Evolutionary conservation across 2,113 vertebrate genomes (phyloP).

Genomic region (Budorcas taxicolor): DNA sequence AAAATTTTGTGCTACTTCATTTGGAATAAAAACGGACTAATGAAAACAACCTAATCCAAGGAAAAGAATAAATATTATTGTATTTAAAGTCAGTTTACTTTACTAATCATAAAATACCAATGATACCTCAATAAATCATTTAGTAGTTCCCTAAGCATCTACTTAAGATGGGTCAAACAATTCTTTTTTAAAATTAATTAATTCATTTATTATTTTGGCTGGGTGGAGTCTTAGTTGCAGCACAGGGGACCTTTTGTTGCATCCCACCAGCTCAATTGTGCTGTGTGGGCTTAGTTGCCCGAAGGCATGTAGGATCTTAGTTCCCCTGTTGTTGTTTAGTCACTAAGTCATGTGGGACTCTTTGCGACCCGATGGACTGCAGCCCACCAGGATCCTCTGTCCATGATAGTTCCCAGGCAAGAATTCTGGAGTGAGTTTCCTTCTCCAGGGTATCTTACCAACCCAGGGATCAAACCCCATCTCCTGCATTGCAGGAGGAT

Average conservation of each 20-base stretch:
- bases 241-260: not conserved
- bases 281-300: not conserved
- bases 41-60: constrained; percentile 29
- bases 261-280: not conserved
- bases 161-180: not conserved
- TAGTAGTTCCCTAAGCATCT: not conserved
- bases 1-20: not conserved
- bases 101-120: constrained; percentile 20
- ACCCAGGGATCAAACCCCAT: not conserved
- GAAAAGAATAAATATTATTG: not conserved
- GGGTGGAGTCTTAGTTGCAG: not conserved
- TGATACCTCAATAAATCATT: not conserved
- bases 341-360: not conserved
- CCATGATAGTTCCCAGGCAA: not conserved
- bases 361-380: not conserved
- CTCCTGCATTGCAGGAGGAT: not conserved
- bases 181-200: not conserved
- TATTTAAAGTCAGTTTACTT: not conserved
- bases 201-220: not conserved
- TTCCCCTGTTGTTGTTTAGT: not conserved
- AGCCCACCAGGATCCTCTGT: not conserved
- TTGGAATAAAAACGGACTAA: constrained; percentile 20
- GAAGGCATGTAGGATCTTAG: not conserved
- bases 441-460: not conserved
- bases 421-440: not conserved